Percentiles rank a stretch among this genome's conserved stretches.
phyloP scores from a whole-genome alignment of 92 coral and sea anemone genomes.

The Actinernus sp. region DNA sequence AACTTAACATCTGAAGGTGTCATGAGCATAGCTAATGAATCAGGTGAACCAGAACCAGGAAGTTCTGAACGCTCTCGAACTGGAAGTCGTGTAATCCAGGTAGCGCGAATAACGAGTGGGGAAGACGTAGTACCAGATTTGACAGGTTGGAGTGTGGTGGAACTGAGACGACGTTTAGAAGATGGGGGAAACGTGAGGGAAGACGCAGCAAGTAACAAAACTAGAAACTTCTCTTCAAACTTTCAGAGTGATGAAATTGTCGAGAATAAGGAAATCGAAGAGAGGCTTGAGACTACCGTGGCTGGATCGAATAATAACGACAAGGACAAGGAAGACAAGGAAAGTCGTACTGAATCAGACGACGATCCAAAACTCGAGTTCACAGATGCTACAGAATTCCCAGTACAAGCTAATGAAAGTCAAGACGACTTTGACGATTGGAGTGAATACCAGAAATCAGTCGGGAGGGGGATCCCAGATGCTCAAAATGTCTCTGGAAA shows the following conservation, averaged over 20 bases:
- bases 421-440: conserved; percentile 23
- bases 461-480: no score
- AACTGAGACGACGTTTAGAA: conserved; percentile 31
- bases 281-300: background rate
- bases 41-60: no score
- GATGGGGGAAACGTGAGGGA: conserved; percentile 11
- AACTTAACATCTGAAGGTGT: no score
- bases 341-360: conserved; percentile 24
- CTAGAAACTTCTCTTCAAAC: background rate
- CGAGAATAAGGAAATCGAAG: background rate
- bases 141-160: conserved; percentile 52
- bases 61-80: no score
- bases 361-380: conserved; percentile 6
- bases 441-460: conserved; percentile 23
- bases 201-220: background rate
- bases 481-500: background rate
- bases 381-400: background rate
- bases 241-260: background rate
- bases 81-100: conserved; percentile 20
- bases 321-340: background rate
- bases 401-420: conserved; percentile 1
- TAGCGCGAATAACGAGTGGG: conserved; percentile 25
- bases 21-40: no score
- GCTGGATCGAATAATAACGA: conserved; percentile 9
- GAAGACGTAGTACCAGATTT: conserved; percentile 1